A percentile compares a stretch with the other conserved stretches of the same genome.
phyloP scores from a whole-genome alignment of 2,888 invertebrate species.

The Strigamia transsilvanica region DNA sequence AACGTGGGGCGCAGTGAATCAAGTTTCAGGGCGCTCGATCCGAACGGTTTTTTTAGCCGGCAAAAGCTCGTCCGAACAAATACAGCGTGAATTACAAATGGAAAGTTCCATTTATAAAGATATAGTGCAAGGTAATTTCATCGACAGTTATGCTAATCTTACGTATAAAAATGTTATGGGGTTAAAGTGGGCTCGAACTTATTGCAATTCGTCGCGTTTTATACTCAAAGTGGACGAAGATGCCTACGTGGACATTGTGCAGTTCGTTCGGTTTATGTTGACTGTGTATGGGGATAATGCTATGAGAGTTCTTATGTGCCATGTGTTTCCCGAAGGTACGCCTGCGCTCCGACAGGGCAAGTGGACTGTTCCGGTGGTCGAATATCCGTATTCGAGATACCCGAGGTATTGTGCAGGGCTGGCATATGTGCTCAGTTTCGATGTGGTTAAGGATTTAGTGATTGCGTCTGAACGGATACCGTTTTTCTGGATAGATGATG shows the following conservation, averaged over 20 bases:
- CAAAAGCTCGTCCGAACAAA: constrained; percentile 62
- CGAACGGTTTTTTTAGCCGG: constrained; percentile 77
- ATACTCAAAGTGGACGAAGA: constrained; percentile 81
- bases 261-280: constrained; percentile 67
- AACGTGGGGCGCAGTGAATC: constrained; percentile 72
- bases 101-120: constrained; percentile 71
- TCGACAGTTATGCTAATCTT: constrained; percentile 81
- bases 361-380: constrained; percentile 77
- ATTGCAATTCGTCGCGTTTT: constrained; percentile 74
- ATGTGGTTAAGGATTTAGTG: constrained; percentile 68
- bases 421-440: constrained; percentile 74
- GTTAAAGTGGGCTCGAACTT: constrained; percentile 77
- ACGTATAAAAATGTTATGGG: constrained; percentile 86
- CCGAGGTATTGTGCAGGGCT: constrained; percentile 81
- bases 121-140: constrained; percentile 78
- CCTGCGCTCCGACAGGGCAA: constrained; percentile 65
- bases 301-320: constrained; percentile 71
- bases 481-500: constrained; percentile 87
- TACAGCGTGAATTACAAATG: constrained; percentile 63
- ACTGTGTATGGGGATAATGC: constrained; percentile 58
- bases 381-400: constrained; percentile 73
- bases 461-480: constrained; percentile 68
- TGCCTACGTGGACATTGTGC: constrained; percentile 75
- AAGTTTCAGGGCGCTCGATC: constrained; percentile 62
- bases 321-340: constrained; percentile 62